Evolutionary conservation across 2,797 vertebrate species (phyloP).

Genomic region (Rhynchonycteris naso): DNA sequence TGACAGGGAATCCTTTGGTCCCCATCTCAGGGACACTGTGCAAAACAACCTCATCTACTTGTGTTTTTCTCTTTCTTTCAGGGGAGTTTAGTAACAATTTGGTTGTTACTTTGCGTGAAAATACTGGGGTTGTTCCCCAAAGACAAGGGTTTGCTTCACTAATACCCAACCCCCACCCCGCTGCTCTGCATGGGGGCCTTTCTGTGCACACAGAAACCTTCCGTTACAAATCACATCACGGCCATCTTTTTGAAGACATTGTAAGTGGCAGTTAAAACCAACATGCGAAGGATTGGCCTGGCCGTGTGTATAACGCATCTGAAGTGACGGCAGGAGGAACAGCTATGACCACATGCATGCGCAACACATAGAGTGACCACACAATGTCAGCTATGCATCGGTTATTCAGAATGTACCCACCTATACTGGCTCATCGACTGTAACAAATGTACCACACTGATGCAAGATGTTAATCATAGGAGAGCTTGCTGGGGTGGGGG

Average conservation of each 20-base stretch:
- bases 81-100: not conserved
- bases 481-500: not conserved
- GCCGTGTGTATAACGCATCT: not conserved
- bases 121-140: not conserved
- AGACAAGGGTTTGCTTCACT: not conserved
- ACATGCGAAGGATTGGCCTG: not conserved
- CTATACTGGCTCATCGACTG: not conserved
- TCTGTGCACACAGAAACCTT: not conserved
- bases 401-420: not conserved
- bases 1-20: not conserved
- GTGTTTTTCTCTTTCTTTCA: not conserved
- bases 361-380: not conserved
- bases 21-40: not conserved
- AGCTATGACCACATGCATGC: not conserved
- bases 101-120: conserved; percentile 16
- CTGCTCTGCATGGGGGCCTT: not conserved
- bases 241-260: not conserved
- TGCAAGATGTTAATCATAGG: not conserved
- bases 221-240: not conserved
- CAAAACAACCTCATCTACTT: not conserved
- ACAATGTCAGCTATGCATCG: not conserved
- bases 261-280: conserved; percentile 57
- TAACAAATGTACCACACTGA: no score
- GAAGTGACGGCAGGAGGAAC: not conserved
- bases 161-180: not conserved